phyloP scores from a whole-genome alignment of 2,888 invertebrate species.

The Chrysolina americana region DNA sequence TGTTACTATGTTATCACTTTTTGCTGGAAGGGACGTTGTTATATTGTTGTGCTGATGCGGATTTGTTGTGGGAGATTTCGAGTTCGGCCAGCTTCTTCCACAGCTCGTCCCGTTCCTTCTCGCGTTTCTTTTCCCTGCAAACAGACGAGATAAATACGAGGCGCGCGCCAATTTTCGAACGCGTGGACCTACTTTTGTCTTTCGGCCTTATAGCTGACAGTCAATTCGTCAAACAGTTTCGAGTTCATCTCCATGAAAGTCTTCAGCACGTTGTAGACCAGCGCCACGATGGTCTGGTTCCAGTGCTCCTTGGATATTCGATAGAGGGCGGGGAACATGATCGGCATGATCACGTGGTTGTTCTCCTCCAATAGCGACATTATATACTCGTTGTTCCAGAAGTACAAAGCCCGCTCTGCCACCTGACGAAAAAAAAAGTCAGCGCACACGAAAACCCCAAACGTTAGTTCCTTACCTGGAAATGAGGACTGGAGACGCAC shows the following conservation, averaged over 20 bases:
- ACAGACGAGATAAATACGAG: constrained; percentile 25
- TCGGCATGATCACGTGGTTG: constrained; percentile 97
- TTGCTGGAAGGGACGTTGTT: constrained; percentile 66
- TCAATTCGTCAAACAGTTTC: constrained; percentile 98
- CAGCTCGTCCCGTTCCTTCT: constrained; percentile 97
- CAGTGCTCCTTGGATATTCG: constrained; percentile 99
- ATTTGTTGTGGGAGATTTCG: constrained; percentile 81
- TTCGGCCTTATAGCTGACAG: constrained; percentile 98
- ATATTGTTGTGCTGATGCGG: constrained; percentile 57
- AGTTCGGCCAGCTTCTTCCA: constrained; percentile 96
- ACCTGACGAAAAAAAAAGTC: constrained; percentile 75
- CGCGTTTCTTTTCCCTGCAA: constrained; percentile 92
- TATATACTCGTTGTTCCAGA: constrained; percentile 99
- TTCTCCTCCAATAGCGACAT: constrained; percentile 99
- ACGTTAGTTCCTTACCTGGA: constrained; percentile 81
- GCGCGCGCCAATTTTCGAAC: no score
- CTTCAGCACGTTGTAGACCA: constrained; percentile 99
- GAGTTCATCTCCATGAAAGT: constrained; percentile 99
- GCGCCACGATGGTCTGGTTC: constrained; percentile 99
- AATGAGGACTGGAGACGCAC: constrained; percentile 99
- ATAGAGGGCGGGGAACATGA: constrained; percentile 99
- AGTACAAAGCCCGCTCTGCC: constrained; percentile 98
- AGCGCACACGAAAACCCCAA: not conserved
- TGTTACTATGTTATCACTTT: constrained; percentile 66
- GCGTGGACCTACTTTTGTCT: constrained; percentile 90